A percentile compares a stretch with the other conserved stretches of the same genome.
phyloP scores from a whole-genome alignment of 2,797 vertebrate genomes.

The Heteromormyrus szaboi region DNA sequence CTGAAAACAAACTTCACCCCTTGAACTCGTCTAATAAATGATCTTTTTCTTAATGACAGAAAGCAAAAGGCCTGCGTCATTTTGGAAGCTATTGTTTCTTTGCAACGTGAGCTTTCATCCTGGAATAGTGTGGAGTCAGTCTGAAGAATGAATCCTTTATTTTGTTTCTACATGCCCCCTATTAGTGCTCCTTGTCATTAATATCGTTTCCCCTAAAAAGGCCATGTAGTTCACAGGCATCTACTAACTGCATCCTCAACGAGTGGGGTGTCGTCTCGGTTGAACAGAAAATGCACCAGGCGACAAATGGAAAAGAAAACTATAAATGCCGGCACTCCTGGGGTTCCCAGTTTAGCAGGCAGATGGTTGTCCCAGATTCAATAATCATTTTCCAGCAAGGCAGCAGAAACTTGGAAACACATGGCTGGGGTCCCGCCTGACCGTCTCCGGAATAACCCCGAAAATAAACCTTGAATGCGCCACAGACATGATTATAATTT shows the following conservation, averaged over 20 bases:
- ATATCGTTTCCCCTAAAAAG: background rate
- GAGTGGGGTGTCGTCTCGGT: background rate
- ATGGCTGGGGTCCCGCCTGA: slow-evolving; percentile 14
- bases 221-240: background rate
- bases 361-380: slow-evolving; percentile 40
- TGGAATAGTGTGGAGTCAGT: background rate
- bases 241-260: background rate
- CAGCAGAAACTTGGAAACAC: slow-evolving; percentile 14
- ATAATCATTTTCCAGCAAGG: slow-evolving; percentile 25
- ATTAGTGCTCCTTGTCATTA: background rate
- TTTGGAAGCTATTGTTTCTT: background rate
- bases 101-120: background rate
- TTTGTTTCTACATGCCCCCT: background rate
- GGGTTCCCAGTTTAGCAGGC: slow-evolving; percentile 42
- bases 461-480: slow-evolving; percentile 9
- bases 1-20: background rate
- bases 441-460: background rate
- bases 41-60: background rate
- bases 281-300: background rate
- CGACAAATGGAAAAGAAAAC: slow-evolving; percentile 9
- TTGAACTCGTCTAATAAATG: background rate
- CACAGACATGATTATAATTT: background rate
- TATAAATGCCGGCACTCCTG: slow-evolving; percentile 26
- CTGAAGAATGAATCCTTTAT: background rate
- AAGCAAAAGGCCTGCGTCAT: background rate